Evolutionary conservation across 64 coral and sea anemone species (phyloP).

Genomic region (Montipora efflorescens): DNA sequence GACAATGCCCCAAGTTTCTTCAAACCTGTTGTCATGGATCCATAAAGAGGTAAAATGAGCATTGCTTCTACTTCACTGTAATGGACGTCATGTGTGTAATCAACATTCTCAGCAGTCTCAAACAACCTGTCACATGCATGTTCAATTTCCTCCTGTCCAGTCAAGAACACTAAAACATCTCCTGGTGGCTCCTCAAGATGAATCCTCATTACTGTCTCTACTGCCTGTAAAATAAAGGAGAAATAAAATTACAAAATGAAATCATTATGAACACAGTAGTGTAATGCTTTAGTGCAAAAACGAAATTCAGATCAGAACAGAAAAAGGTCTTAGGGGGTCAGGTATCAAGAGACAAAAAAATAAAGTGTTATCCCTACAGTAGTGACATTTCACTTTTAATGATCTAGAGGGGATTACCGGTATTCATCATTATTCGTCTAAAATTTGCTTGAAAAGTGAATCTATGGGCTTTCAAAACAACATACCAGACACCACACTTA

Average conservation of each 20-base stretch:
- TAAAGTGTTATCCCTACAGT: too few species aligned
- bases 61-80: constrained; percentile 74
- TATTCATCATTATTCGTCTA: too few species aligned
- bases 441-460: too few species aligned
- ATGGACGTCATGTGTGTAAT: constrained; percentile 87
- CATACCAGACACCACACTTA: too few species aligned
- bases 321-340: too few species aligned
- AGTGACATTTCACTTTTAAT: too few species aligned
- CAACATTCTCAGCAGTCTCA: constrained; percentile 86
- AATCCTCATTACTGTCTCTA: constrained; percentile 87
- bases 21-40: constrained; percentile 93
- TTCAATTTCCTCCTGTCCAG: constrained; percentile 95
- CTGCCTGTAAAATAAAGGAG: constrained; percentile 40
- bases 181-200: constrained; percentile 79
- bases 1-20: not conserved
- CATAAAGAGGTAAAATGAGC: constrained; percentile 87
- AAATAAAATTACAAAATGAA: not conserved
- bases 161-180: constrained; percentile 86
- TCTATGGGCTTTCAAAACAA: too few species aligned
- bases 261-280: not conserved
- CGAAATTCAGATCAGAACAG: too few species aligned
- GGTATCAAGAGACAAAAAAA: too few species aligned
- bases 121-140: constrained; percentile 89
- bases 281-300: not conserved
- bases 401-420: too few species aligned